phyloP scores from a whole-genome alignment of 2,888 invertebrate genomes.

The Argyresthia albistria region DNA sequence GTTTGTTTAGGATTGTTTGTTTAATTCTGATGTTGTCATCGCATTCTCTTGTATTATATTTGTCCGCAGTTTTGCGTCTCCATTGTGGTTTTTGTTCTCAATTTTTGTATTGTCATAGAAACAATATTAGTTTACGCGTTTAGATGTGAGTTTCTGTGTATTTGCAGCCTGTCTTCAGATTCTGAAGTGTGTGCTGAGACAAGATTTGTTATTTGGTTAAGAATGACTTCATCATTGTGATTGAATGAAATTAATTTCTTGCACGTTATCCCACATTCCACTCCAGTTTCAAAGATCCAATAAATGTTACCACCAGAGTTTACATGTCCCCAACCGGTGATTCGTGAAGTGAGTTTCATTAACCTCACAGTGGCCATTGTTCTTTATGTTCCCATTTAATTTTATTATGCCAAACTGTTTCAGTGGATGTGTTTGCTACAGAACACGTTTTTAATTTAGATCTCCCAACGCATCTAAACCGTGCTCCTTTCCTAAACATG shows the following conservation, averaged over 20 bases:
- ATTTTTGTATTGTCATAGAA: not conserved
- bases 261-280: too few relatives aligned
- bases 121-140: not conserved
- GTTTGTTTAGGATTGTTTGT: not conserved
- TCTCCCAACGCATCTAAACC: too few relatives aligned
- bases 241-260: too few relatives aligned
- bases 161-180: not conserved
- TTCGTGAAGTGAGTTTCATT: not conserved
- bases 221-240: too few relatives aligned
- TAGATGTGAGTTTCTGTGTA: not conserved
- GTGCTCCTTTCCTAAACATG: too few relatives aligned
- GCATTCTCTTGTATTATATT: not conserved
- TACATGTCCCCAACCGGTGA: not conserved
- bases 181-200: too few relatives aligned
- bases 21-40: not conserved
- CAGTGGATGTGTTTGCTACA: too few relatives aligned
- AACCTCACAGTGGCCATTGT: slow-evolving; percentile 1
- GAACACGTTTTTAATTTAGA: too few relatives aligned
- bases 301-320: not conserved
- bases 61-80: not conserved
- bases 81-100: not conserved
- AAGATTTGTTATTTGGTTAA: too few relatives aligned
- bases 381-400: not conserved
- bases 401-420: not conserved
- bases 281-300: too few relatives aligned